Evolutionary conservation across 2,888 invertebrate species (phyloP).

Genomic region (Drosophila imparisetae): DNA sequence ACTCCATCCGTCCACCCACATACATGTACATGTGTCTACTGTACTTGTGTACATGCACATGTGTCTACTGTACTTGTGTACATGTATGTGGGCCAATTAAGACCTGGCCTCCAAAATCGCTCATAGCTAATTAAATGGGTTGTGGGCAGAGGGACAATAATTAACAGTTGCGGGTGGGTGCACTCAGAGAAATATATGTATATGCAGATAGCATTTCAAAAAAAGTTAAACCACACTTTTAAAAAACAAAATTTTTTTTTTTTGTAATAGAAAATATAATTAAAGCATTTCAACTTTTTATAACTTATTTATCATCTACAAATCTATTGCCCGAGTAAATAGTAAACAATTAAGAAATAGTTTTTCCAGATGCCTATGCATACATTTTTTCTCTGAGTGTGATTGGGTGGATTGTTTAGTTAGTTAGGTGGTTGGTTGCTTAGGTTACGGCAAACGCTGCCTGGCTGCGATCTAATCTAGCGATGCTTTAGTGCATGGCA

Average conservation of each 20-base stretch:
- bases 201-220: not conserved
- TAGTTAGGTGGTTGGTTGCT: slow-evolving; percentile 31
- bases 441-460: slow-evolving; percentile 30
- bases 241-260: not conserved
- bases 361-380: not conserved
- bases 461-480: slow-evolving; percentile 37
- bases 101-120: slow-evolving; percentile 29
- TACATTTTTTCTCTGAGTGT: slow-evolving; percentile 1
- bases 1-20: slow-evolving; percentile 41
- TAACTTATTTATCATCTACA: not conserved
- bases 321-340: not conserved
- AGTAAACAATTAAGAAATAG: not conserved
- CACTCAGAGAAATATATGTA: slow-evolving; percentile 3
- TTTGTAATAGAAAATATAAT: not conserved
- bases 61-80: not conserved
- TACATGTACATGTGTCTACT: not conserved
- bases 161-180: slow-evolving; percentile 7
- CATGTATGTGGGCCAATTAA: slow-evolving; percentile 46
- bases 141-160: slow-evolving; percentile 11
- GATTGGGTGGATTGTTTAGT: slow-evolving; percentile 3
- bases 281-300: not conserved
- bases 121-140: slow-evolving; percentile 27
- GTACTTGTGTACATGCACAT: not conserved
- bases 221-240: not conserved
- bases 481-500: slow-evolving; percentile 56